phyloP scores from a whole-genome alignment of 2,797 vertebrate genomes.

The Pangasius larnaudii region DNA sequence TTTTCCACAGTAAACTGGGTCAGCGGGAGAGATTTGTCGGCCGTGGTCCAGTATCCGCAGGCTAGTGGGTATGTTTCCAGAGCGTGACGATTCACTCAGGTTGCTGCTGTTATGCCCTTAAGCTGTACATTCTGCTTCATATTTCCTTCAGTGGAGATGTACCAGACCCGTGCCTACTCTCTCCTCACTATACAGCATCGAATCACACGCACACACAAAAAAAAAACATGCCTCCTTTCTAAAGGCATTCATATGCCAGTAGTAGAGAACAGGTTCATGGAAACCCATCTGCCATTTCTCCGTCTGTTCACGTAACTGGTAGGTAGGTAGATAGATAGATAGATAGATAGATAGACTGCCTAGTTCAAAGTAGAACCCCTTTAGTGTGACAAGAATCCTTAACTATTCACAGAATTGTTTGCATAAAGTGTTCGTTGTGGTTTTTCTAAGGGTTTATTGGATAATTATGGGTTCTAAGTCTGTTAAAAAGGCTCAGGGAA shows the following conservation, averaged over 20 bases:
- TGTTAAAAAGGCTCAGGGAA: background rate
- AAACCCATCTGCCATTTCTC: background rate
- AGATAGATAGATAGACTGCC: background rate
- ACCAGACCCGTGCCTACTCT: background rate
- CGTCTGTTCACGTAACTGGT: background rate
- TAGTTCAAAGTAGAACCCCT: background rate
- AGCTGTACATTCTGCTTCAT: slow-evolving; percentile 34
- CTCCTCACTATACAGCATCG: too few relatives aligned
- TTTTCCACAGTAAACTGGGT: slow-evolving; percentile 17
- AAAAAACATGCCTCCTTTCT: background rate
- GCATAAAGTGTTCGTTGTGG: background rate
- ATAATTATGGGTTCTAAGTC: background rate
- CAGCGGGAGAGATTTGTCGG: slow-evolving; percentile 18
- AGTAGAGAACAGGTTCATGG: background rate
- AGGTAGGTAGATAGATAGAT: background rate
- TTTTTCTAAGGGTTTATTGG: background rate
- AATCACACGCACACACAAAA: background rate
- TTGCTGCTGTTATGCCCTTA: slow-evolving; percentile 22
- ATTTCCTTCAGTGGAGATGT: slow-evolving; percentile 19
- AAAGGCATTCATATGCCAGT: background rate
- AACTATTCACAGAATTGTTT: background rate
- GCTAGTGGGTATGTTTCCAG: slow-evolving; percentile 14
- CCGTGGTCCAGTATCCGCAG: slow-evolving; percentile 16
- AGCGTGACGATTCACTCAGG: slow-evolving; percentile 22
- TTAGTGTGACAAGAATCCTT: background rate